Percentiles rank a stretch among this genome's conserved stretches.
Conservation (phyloP, 2,113 vertebrate genomes). For the Menidia beryllina region DNA sequence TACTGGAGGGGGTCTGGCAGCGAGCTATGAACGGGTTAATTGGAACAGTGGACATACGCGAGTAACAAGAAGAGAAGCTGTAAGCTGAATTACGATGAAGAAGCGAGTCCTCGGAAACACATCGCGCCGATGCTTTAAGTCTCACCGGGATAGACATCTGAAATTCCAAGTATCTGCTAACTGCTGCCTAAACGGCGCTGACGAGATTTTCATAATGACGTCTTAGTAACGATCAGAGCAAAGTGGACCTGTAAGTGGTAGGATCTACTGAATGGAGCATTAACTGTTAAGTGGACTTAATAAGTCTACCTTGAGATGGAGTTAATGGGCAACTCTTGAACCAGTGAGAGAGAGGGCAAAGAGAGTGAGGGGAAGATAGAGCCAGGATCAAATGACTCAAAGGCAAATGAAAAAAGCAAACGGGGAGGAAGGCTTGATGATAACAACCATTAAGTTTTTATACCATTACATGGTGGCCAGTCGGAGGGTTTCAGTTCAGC, state of each 20-base stretch:
- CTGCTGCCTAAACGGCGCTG: conserved; percentile 29
- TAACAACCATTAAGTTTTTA: conserved; percentile 60
- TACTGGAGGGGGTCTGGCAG: no score
- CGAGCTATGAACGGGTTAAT: no score
- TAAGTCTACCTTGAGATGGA: conserved; percentile 61
- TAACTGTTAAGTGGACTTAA: conserved; percentile 74
- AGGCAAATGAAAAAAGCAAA: conserved; percentile 23
- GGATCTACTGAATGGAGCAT: conserved; percentile 74
- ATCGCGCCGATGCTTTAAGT: background rate
- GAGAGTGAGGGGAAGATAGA: conserved; percentile 5
- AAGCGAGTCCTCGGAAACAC: background rate
- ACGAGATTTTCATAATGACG: conserved; percentile 45
- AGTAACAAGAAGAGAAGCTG: no score
- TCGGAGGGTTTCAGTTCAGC: conserved; percentile 50
- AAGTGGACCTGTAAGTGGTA: conserved; percentile 69
- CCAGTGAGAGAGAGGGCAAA: conserved; percentile 16
- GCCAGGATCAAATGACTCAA: conserved; percentile 31
- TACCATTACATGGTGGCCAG: conserved; percentile 46
- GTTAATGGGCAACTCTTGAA: conserved; percentile 64
- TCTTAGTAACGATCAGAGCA: conserved; percentile 38
- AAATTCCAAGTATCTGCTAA: conserved; percentile 19
- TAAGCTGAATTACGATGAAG: background rate
- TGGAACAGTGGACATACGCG: no score
- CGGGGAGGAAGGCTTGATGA: conserved; percentile 43
- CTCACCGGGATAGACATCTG: conserved; percentile 18